These are phyloP conservation scores for Uria aalge DNA, from an alignment of 2,113 vertebrate species.

Conservation along the genomic window DNA sequence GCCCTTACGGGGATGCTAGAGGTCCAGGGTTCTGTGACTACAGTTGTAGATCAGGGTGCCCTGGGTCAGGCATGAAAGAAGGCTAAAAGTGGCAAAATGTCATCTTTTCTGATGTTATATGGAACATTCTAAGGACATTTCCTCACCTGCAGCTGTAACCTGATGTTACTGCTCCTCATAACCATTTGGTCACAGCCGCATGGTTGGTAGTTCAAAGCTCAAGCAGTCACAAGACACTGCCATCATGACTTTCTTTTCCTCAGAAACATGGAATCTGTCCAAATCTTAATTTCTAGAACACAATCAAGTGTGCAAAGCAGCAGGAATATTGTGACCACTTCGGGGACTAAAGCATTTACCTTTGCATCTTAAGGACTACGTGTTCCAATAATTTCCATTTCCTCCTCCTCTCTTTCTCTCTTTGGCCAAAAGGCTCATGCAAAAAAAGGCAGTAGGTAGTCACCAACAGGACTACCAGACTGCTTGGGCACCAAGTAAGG, in stretches of 20 bases:
- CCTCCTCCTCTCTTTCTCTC: neutral
- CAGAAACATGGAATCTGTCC: neutral
- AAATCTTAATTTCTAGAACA: neutral
- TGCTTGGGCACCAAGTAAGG: neutral
- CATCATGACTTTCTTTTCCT: neutral
- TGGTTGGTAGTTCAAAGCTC: neutral
- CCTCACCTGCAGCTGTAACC: neutral
- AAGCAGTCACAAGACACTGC: neutral
- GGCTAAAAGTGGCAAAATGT: neutral
- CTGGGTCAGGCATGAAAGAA: neutral
- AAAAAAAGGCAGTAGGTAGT: neutral
- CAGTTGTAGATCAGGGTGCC: neutral
- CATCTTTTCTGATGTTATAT: neutral
- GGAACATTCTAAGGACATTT: neutral
- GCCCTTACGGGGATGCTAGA: neutral
- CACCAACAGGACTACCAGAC: neutral
- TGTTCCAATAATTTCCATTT: neutral
- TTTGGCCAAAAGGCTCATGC: neutral
- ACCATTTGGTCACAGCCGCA: neutral
- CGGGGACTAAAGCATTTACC: neutral
- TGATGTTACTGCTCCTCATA: neutral
- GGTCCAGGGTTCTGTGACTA: neutral
- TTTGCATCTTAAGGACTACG: neutral
- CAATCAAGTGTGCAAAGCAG: neutral
- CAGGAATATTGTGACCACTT: neutral